Evolutionary conservation across 2,113 vertebrate genomes (phyloP), one percentile per base, ranked within the genome.

Genomic region (Sisor rabdophorus): DNA sequence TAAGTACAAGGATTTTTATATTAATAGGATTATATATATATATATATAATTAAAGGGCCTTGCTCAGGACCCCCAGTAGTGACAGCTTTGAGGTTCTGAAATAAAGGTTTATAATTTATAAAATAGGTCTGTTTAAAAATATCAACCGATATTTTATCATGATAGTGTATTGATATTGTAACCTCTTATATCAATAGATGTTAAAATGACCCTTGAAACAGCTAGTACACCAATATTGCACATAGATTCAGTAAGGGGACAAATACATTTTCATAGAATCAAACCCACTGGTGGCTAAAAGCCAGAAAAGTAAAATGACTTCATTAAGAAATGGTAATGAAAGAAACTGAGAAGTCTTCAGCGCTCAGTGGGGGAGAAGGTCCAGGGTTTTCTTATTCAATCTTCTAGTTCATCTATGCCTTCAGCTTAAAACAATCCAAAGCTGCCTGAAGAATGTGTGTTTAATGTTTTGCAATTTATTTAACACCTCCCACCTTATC

Each of bases 241-340:
- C 9, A 10, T 44, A 44, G 40, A 44, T 44, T 44, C 32, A 36
- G 32, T 36, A 10, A 44, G 40, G 64, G 65, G 22, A 22, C 16
- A 20, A 20, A 69, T 30, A 50, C 65, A 52, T 69, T 69, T 69
- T 50, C 47, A 52, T 47, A 52, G 26, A 47, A 68, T n/a, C 13
- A 50, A 50, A 24, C 65, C 47, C 0, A 7, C 19, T 13, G 32
- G 60, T 40, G n/a, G 19, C 60, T 20, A 17, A 53, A 30, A 10
- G 15, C 4, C 32, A n/a, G 48, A 26, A 61, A 73, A 67, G 48
- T n/a, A 44, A 56, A 44, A 40, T 64, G 75, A 30, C 32, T 47
- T 80, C 74, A 83, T 85, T 84, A 81, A 69, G 73, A 32, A 83
- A 88, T 89, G 90, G 86, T 88, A 91, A 91, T 88, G 84, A 52